These are phyloP conservation scores for Pollenia griseotomentosa DNA, from an alignment of 2,888 invertebrate genomes.

Conservation along the genomic window DNA sequence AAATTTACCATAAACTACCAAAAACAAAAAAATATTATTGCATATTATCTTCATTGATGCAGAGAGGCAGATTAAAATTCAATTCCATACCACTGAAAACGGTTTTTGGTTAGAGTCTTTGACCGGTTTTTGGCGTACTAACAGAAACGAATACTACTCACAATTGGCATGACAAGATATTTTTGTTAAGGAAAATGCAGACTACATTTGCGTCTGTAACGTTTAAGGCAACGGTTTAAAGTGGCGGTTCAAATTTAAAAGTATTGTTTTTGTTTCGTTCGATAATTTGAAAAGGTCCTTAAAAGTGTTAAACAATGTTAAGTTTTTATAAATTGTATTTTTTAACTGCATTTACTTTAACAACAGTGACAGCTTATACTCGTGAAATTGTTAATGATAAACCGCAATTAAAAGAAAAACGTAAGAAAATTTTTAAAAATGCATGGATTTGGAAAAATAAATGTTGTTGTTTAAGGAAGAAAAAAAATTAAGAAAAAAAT, in stretches of 20 bases:
- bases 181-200: slow-evolving; percentile 29
- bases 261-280: not conserved
- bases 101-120: slow-evolving; percentile 9
- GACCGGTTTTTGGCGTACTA: slow-evolving; percentile 32
- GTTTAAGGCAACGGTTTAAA: slow-evolving; percentile 59
- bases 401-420: slow-evolving; percentile 84
- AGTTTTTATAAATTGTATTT: slow-evolving; percentile 14
- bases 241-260: slow-evolving; percentile 46
- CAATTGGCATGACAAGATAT: not conserved
- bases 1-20: slow-evolving; percentile 8
- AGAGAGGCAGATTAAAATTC: slow-evolving; percentile 48
- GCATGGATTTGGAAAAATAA: not conserved
- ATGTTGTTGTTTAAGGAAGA: not conserved
- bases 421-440: slow-evolving; percentile 80
- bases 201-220: slow-evolving; percentile 65
- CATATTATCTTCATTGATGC: slow-evolving; percentile 50
- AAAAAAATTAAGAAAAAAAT: not conserved
- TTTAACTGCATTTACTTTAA: slow-evolving; percentile 45
- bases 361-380: slow-evolving; percentile 76
- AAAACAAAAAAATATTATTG: slow-evolving; percentile 36
- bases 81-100: slow-evolving; percentile 7
- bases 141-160: not conserved
- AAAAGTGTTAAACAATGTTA: slow-evolving; percentile 68
- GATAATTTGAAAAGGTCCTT: slow-evolving; percentile 4
- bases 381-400: slow-evolving; percentile 82